Evolutionary conservation across 2,888 invertebrate genomes (phyloP), one percentile per base, ranked within the genome.

Genomic region (Hoplodrina ambigua): DNA sequence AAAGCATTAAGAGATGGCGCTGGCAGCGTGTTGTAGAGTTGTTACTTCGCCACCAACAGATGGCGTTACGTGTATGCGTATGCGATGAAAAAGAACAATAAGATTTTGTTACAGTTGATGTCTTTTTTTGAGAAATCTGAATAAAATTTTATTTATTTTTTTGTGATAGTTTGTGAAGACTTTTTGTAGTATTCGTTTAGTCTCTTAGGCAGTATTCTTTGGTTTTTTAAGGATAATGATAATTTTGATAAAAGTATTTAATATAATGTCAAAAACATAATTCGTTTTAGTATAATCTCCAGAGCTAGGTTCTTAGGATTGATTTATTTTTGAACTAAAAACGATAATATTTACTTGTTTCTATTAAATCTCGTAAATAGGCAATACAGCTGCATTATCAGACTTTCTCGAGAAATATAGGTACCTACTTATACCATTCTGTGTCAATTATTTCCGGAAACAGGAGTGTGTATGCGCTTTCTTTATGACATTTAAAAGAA

Each of bases 1-100:
- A 65, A 70, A 7, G 0, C 4, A 1, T 49, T 75, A 80, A 82
- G n/a, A 94, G 94, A 90, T 92, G 90, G 87, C 91, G 86, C 2
- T 87, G 84, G 78, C 11, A 5, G 8, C 0, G 19, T 1, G 0
- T 2, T 20, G 7, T 7, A 1, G 0, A 64, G 41, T 72, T 81
- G 15, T 3, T 0, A 1, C 17, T 81, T 77, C 11, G 8, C 2
- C 37, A 2, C 49, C 76, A 85, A 72, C 52, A 78, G 85, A 81
- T 86, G 87, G 83, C 86, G 73, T 0, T 75, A 72, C 10, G 11
- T 13, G 73, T 81, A 73, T 52, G 37, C 30, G 15, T 68, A 62
- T 71, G 11, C 0, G 11, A 4, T 5, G 4, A 82, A 87, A 82
- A 81, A 82, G 69, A 76, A 72, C 69, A 80, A 77, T 58, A 82